phyloP scores from a whole-genome alignment of 2,888 invertebrate genomes.

The Anarsia innoxiella region DNA sequence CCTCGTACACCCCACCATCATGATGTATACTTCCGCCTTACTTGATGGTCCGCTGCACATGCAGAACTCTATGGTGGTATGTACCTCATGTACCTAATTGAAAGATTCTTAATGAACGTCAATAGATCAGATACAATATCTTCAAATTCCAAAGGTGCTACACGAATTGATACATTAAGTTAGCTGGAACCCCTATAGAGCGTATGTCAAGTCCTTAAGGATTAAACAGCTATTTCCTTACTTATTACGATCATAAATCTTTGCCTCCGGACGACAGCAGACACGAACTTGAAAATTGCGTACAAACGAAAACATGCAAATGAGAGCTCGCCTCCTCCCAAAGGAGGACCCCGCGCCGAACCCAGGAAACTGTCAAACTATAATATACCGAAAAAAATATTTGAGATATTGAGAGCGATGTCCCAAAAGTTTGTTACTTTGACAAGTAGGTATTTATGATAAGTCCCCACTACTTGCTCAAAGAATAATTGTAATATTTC shows the following conservation, averaged over 20 bases:
- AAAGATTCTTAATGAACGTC: too few relatives aligned
- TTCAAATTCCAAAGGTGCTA: too few relatives aligned
- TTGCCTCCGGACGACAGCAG: constrained; percentile 17
- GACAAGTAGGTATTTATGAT: neutral
- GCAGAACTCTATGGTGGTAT: constrained; percentile 83
- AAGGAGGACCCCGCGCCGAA: constrained; percentile 15
- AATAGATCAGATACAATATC: too few relatives aligned
- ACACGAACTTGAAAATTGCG: constrained; percentile 20
- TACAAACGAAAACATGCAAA: constrained; percentile 28
- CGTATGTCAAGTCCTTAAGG: neutral
- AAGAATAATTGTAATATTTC: neutral
- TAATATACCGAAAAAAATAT: constrained; percentile 2
- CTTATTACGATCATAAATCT: constrained; percentile 30
- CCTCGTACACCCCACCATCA: constrained; percentile 88
- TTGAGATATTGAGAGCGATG: constrained; percentile 2
- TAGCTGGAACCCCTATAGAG: neutral
- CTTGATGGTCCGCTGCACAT: constrained; percentile 88
- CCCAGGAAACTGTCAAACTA: constrained; percentile 20
- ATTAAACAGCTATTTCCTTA: constrained; percentile 6
- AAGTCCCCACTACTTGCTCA: too few relatives aligned
- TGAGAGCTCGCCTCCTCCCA: constrained; percentile 21
- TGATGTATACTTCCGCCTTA: constrained; percentile 85
- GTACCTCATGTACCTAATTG: constrained; percentile 33
- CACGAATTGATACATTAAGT: too few relatives aligned
- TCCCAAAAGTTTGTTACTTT: constrained; percentile 1